These are phyloP conservation scores for Pyrgus malvae DNA, from an alignment of 2,888 invertebrate species.

Conservation along the genomic window DNA sequence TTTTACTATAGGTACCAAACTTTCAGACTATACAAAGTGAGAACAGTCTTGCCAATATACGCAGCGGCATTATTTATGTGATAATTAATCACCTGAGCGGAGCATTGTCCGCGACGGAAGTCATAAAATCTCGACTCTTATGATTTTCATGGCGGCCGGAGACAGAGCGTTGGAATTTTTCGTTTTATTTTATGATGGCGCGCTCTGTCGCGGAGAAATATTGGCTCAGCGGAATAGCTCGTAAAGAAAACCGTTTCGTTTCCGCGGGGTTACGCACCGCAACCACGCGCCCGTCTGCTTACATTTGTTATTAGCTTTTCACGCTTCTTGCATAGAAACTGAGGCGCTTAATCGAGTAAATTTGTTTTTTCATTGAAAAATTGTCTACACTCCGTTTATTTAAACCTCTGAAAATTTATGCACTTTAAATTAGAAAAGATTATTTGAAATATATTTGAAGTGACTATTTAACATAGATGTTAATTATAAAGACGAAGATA, in stretches of 20 bases:
- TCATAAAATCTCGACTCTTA: slow-evolving; percentile 77
- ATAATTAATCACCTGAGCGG: slow-evolving; percentile 68
- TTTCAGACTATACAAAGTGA: neutral
- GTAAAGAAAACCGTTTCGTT: slow-evolving; percentile 79
- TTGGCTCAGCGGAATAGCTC: slow-evolving; percentile 81
- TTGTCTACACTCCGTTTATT: too few relatives aligned
- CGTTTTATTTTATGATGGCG: slow-evolving; percentile 81
- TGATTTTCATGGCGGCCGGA: slow-evolving; percentile 75
- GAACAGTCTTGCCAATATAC: slow-evolving; percentile 5
- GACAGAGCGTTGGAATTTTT: slow-evolving; percentile 77
- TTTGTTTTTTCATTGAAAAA: neutral
- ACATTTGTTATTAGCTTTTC: slow-evolving; percentile 59
- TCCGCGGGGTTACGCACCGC: slow-evolving; percentile 76
- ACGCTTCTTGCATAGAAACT: slow-evolving; percentile 25
- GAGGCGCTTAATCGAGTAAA: slow-evolving; percentile 7
- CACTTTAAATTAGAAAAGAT: too few relatives aligned
- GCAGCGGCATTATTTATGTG: slow-evolving; percentile 21
- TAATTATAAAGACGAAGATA: too few relatives aligned
- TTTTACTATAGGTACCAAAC: too few relatives aligned
- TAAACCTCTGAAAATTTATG: too few relatives aligned
- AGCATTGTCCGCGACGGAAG: slow-evolving; percentile 59
- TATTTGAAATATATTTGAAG: too few relatives aligned
- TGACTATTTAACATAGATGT: too few relatives aligned
- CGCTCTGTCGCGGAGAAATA: slow-evolving; percentile 81
- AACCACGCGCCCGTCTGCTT: slow-evolving; percentile 57